These are phyloP conservation scores for Sinocyclocheilus maitianheensis DNA, from an alignment of 2,113 vertebrate genomes.

Conservation along the genomic window DNA sequence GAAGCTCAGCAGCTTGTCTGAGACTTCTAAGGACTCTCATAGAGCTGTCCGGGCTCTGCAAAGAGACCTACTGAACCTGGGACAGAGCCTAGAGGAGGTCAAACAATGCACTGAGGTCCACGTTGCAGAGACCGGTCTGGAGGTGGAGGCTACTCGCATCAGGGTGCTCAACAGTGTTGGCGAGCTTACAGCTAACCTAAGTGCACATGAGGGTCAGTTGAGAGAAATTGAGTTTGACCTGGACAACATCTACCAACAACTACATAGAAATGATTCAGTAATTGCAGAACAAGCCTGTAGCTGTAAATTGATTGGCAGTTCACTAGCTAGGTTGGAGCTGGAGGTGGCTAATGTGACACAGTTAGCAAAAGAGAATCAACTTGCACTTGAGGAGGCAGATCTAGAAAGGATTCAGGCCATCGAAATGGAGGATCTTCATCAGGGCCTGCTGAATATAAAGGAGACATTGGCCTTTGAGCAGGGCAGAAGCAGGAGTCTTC, in stretches of 20 bases:
- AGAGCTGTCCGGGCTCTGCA: constrained; percentile 70
- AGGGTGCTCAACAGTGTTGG: constrained; percentile 69
- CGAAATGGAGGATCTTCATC: constrained; percentile 66
- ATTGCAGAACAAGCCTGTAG: constrained; percentile 62
- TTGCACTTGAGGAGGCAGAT: constrained; percentile 35
- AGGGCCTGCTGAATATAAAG: constrained; percentile 69
- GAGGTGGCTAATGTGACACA: constrained; percentile 65
- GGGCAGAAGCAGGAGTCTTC: constrained; percentile 62
- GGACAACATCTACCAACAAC: constrained; percentile 43
- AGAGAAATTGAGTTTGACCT: constrained; percentile 66
- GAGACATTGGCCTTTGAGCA: constrained; percentile 68
- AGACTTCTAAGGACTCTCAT: constrained; percentile 29
- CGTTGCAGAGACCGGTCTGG: constrained; percentile 75
- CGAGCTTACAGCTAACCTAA: constrained; percentile 62
- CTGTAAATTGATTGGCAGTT: constrained; percentile 67
- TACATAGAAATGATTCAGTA: constrained; percentile 27
- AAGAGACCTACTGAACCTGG: constrained; percentile 68
- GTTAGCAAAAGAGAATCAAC: constrained; percentile 19
- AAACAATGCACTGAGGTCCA: constrained; percentile 68
- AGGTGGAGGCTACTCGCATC: constrained; percentile 75
- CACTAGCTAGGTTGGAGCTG: constrained; percentile 45
- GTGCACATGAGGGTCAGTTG: constrained; percentile 56
- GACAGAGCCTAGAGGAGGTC: constrained; percentile 64
- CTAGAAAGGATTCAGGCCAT: constrained; percentile 49
- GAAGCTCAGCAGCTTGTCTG: constrained; percentile 42